These are phyloP conservation scores for Upupa epops DNA, from an alignment of 2,113 vertebrate species.

Conservation along the genomic window DNA sequence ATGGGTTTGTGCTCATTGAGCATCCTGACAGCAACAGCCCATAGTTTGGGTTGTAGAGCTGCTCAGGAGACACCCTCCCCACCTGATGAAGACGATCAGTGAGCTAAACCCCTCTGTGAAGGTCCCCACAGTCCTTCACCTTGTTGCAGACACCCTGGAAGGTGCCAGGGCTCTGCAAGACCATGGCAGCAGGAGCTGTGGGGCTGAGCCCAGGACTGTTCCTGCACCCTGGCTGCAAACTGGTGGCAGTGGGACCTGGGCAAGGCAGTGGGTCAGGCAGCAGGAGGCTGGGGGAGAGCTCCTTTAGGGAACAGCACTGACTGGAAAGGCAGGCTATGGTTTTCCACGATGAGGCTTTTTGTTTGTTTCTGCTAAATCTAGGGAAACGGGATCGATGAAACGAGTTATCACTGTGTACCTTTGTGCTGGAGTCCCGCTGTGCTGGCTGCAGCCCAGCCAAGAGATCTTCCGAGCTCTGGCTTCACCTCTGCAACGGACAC, in stretches of 20 bases:
- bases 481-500: background rate
- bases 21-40: background rate
- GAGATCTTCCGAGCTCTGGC: background rate
- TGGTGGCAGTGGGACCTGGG: background rate
- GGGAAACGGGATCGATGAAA: background rate
- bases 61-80: background rate
- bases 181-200: background rate
- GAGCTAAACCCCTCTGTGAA: background rate
- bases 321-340: background rate
- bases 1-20: conserved; percentile 14
- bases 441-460: background rate
- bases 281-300: background rate
- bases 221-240: background rate
- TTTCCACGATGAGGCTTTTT: conserved; percentile 1
- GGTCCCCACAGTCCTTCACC: fast-evolving
- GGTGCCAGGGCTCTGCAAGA: background rate
- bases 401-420: background rate
- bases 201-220: fast-evolving
- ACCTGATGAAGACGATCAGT: background rate
- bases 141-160: background rate
- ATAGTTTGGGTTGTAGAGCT: background rate
- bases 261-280: background rate
- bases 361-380: background rate
- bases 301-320: background rate
- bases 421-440: background rate